A percentile compares a stretch with the other conserved stretches of the same genome.
Conservation (phyloP, 2,113 vertebrate species). For the Brachypodius melanocephalos region DNA sequence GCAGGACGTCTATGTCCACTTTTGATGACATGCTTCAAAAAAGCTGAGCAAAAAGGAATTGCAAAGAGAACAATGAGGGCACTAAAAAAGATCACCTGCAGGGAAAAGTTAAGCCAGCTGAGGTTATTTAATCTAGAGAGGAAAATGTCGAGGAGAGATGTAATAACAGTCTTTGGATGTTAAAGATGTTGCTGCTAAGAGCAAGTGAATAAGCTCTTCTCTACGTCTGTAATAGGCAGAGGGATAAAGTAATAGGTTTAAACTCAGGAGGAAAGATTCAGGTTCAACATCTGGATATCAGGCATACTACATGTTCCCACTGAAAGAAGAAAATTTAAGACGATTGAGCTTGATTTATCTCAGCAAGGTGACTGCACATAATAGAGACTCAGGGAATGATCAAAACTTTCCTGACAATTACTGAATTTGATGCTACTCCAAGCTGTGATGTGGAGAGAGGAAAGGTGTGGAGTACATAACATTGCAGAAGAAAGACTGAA, state of each 20-base stretch:
- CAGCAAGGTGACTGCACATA: background rate
- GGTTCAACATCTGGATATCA: constrained; percentile 12
- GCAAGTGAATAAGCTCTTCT: constrained; percentile 13
- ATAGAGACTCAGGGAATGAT: background rate
- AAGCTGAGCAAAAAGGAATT: background rate
- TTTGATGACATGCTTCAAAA: background rate
- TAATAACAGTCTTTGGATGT: background rate
- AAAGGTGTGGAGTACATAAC: background rate
- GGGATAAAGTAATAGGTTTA: constrained; percentile 32
- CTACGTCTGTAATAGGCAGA: background rate
- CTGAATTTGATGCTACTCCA: background rate
- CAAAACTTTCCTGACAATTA: background rate
- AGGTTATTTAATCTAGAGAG: constrained; percentile 29
- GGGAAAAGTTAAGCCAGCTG: constrained; percentile 9
- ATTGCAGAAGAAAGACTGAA: background rate
- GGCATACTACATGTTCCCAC: background rate
- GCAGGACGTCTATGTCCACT: background rate
- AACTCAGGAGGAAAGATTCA: background rate
- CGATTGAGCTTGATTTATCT: constrained; percentile 12
- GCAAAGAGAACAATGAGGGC: background rate
- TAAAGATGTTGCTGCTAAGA: constrained; percentile 16
- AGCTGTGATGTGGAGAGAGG: background rate
- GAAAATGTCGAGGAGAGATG: background rate
- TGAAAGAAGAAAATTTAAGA: background rate
- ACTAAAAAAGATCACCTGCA: background rate